These are phyloP conservation scores for Ormyrus thymus DNA, from an alignment of 2,888 invertebrate genomes.

Conservation along the genomic window DNA sequence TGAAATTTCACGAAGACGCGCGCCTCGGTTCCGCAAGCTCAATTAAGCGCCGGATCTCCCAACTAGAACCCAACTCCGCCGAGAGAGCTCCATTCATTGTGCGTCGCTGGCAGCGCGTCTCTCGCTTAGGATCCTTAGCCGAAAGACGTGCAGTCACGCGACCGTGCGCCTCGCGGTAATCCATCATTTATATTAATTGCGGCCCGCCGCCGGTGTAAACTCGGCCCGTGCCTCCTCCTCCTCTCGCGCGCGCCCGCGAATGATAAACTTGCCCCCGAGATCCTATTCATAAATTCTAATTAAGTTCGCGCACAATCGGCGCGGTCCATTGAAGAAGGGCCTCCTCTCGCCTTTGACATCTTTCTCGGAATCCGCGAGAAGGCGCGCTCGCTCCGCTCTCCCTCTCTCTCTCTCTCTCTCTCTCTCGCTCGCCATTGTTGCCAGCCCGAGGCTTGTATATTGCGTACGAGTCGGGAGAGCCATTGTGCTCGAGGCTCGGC, in stretches of 20 bases:
- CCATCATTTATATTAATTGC: slow-evolving; percentile 73
- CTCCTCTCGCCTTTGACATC: slow-evolving; percentile 34
- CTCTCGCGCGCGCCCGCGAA: slow-evolving; percentile 61
- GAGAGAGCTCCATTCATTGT: slow-evolving; percentile 30
- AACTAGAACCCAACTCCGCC: slow-evolving; percentile 10
- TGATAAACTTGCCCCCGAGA: slow-evolving; percentile 64
- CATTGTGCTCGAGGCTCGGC: slow-evolving; percentile 3
- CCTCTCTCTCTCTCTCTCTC: no score
- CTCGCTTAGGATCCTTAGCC: background rate
- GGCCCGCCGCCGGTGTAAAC: slow-evolving; percentile 62
- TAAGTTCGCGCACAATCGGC: slow-evolving; percentile 68
- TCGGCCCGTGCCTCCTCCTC: background rate
- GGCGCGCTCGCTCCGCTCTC: background rate
- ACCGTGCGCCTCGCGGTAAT: slow-evolving; percentile 63
- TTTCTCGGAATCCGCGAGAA: slow-evolving; percentile 32
- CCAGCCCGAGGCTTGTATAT: background rate
- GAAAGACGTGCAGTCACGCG: slow-evolving; percentile 24
- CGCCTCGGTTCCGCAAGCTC: background rate
- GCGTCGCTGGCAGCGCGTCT: background rate
- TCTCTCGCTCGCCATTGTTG: background rate
- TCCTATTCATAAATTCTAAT: slow-evolving; percentile 72
- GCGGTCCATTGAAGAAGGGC: slow-evolving; percentile 18
- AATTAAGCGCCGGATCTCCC: slow-evolving; percentile 4
- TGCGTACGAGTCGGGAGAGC: background rate
- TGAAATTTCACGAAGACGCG: slow-evolving; percentile 9